Evolutionary conservation across 2,797 vertebrate species (phyloP).

Genomic region (Sebastes flavidus): DNA sequence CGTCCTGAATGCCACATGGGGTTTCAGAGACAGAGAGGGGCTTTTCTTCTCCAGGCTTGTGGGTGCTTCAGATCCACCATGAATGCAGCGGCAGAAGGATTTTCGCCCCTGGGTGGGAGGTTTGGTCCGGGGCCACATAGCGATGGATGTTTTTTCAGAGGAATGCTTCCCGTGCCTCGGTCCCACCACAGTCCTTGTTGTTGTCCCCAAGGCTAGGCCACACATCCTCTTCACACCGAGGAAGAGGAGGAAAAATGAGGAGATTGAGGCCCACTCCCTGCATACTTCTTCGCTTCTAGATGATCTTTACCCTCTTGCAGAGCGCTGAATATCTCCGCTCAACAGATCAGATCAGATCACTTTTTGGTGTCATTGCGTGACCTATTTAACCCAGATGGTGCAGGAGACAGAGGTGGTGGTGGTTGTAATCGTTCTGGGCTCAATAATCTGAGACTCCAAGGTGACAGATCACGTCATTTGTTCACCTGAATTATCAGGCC

Average conservation of each 20-base stretch:
- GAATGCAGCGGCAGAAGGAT: slow-evolving; percentile 75
- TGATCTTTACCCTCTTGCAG: slow-evolving; percentile 38
- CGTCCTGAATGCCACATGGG: slow-evolving; percentile 77
- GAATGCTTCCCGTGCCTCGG: slow-evolving; percentile 90
- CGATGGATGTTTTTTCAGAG: slow-evolving; percentile 80
- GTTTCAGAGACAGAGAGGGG: slow-evolving; percentile 83
- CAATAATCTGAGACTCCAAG: neutral
- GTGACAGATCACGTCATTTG: neutral
- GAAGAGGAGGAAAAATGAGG: slow-evolving; percentile 70
- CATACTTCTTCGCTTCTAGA: slow-evolving; percentile 80
- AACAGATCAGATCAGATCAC: neutral
- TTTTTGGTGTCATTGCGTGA: neutral
- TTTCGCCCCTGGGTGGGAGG: slow-evolving; percentile 75
- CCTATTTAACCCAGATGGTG: neutral
- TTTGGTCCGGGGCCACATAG: slow-evolving; percentile 86
- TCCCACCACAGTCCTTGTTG: slow-evolving; percentile 87
- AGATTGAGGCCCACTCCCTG: slow-evolving; percentile 83
- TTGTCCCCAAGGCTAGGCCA: slow-evolving; percentile 75
- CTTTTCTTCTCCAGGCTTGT: slow-evolving; percentile 76
- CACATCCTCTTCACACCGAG: slow-evolving; percentile 63
- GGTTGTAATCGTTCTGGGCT: neutral
- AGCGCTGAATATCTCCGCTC: neutral
- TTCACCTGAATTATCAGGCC: neutral
- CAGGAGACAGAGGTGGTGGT: neutral
- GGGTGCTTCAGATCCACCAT: slow-evolving; percentile 82